phyloP scores from a whole-genome alignment of 2,797 vertebrate genomes.

The Leucoraja ocellata region DNA sequence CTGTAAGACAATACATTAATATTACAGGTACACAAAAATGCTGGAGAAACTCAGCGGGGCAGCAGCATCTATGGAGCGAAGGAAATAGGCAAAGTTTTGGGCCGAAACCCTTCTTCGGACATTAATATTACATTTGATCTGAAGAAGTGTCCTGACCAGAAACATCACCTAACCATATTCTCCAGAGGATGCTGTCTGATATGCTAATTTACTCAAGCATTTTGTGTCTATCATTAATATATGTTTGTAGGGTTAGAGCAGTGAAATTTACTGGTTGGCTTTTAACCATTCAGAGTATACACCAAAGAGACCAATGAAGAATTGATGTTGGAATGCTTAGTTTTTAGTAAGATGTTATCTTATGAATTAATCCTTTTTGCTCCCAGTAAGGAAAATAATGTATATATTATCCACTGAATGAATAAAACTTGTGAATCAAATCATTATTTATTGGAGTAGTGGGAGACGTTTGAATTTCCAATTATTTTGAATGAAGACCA shows the following conservation, averaged over 20 bases:
- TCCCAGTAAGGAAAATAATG: background rate
- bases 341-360: background rate
- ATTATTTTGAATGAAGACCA: conserved; percentile 1
- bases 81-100: no score
- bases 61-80: no score
- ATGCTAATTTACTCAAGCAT: no score
- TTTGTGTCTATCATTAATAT: no score
- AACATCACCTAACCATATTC: no score
- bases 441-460: background rate
- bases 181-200: no score
- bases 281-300: background rate
- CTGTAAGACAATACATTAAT: background rate
- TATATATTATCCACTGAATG: background rate
- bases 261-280: background rate
- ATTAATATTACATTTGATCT: background rate
- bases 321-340: background rate
- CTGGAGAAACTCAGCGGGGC: no score
- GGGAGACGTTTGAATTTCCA: background rate
- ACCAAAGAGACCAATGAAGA: background rate
- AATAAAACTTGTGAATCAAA: background rate
- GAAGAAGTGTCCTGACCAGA: no score
- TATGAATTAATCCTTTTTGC: background rate
- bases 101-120: no score
- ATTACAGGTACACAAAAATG: background rate
- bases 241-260: background rate